A percentile compares a stretch with the other conserved stretches of the same genome.
Evolutionary conservation across 2,888 invertebrate species (phyloP).

Genomic region (Eustalomyia histrio): DNA sequence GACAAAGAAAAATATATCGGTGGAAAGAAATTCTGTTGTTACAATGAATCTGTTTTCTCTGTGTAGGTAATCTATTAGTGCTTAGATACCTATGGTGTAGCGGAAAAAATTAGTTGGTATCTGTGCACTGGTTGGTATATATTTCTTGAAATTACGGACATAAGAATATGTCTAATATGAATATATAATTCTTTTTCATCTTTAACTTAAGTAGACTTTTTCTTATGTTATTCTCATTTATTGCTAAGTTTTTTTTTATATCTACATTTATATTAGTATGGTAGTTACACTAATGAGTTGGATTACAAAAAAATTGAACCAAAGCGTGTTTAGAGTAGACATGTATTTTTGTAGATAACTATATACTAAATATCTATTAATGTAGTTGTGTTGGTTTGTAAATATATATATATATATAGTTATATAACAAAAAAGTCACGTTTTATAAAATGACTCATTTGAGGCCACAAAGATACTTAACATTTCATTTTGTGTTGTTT

Average conservation of each 20-base stretch:
- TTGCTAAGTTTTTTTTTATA: neutral
- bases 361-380: neutral
- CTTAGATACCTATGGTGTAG: too few relatives aligned
- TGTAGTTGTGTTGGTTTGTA: slow-evolving; percentile 7
- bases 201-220: neutral
- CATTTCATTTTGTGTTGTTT: slow-evolving; percentile 52
- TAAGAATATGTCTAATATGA: too few relatives aligned
- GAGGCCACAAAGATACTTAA: slow-evolving; percentile 68
- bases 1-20: too few relatives aligned
- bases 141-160: too few relatives aligned
- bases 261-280: slow-evolving; percentile 58
- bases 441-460: slow-evolving; percentile 67
- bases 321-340: slow-evolving; percentile 39
- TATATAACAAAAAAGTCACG: slow-evolving; percentile 67
- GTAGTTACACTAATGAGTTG: slow-evolving; percentile 67
- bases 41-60: too few relatives aligned
- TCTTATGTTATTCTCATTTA: neutral
- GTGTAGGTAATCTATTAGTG: too few relatives aligned
- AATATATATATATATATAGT: too few relatives aligned
- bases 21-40: too few relatives aligned
- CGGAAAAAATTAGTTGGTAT: too few relatives aligned
- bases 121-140: too few relatives aligned
- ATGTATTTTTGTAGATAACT: neutral
- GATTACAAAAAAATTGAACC: slow-evolving; percentile 60
- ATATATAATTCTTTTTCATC: neutral